phyloP scores from a whole-genome alignment of 2,113 vertebrate species.

The Coturnix japonica region DNA sequence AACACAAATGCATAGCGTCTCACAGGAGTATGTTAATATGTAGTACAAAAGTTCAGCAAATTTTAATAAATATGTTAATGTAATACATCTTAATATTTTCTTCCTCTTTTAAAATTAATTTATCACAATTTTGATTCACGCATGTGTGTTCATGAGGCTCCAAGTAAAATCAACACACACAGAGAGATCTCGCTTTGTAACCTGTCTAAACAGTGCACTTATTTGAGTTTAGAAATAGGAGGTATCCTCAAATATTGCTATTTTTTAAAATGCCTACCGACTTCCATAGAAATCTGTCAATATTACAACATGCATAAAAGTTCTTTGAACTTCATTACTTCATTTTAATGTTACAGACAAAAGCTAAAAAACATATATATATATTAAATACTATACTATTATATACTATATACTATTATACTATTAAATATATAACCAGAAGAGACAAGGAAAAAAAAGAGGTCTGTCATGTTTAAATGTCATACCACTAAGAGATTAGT shows the following conservation, averaged over 20 bases:
- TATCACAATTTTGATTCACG: background rate
- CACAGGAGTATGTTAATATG: accelerated
- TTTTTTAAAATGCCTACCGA: background rate
- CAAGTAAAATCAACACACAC: background rate
- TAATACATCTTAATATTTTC: background rate
- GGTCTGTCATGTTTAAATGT: background rate
- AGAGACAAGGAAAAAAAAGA: background rate
- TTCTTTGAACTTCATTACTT: background rate
- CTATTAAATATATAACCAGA: too few species aligned
- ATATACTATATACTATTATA: too few species aligned
- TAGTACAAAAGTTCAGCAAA: background rate
- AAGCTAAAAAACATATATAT: background rate
- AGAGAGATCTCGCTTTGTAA: background rate
- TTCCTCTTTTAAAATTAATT: background rate
- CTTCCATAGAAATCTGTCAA: background rate
- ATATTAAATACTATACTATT: too few species aligned
- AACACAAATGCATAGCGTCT: background rate
- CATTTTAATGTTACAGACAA: background rate
- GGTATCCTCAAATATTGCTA: background rate
- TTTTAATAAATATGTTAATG: background rate
- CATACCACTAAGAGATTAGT: background rate
- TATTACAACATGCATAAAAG: background rate
- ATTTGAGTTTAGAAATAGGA: background rate
- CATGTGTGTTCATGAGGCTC: background rate
- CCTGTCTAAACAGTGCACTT: background rate